Conservation (phyloP, 2,888 invertebrate species). For the Sesamia inferens region DNA sequence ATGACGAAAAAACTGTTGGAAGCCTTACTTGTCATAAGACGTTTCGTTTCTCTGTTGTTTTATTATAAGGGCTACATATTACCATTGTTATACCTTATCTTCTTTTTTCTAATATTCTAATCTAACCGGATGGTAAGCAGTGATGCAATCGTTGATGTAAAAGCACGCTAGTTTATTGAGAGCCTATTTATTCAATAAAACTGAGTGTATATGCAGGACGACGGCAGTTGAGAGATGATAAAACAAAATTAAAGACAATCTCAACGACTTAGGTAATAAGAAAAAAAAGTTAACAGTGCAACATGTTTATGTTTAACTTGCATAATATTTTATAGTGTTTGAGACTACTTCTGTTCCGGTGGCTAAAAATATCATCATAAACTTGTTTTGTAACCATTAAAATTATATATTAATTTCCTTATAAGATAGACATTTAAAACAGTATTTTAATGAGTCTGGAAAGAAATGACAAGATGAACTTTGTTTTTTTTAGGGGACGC, state of each 20-base stretch:
- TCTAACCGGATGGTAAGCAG: no score
- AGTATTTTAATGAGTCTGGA: neutral
- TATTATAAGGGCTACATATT: neutral
- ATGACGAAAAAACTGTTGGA: neutral
- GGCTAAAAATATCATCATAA: neutral
- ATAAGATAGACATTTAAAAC: neutral
- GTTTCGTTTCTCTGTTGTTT: neutral
- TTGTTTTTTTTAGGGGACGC: no score
- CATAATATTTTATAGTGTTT: constrained; percentile 17
- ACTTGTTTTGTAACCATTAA: neutral
- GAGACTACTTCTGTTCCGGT: neutral
- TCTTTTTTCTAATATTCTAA: no score
- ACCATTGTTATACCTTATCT: no score
- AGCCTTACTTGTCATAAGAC: neutral
- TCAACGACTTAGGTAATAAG: constrained; percentile 24
- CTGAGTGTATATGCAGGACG: no score
- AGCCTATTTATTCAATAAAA: no score
- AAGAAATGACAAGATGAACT: neutral
- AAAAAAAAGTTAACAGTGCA: constrained; percentile 21
- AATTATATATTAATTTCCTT: constrained; percentile 12
- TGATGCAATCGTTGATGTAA: no score
- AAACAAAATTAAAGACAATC: constrained; percentile 18
- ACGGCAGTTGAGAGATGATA: neutral
- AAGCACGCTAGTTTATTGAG: no score
- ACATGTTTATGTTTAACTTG: constrained; percentile 40